Conservation (phyloP, 2,113 vertebrate species). For the Triplophysa siluroides region DNA sequence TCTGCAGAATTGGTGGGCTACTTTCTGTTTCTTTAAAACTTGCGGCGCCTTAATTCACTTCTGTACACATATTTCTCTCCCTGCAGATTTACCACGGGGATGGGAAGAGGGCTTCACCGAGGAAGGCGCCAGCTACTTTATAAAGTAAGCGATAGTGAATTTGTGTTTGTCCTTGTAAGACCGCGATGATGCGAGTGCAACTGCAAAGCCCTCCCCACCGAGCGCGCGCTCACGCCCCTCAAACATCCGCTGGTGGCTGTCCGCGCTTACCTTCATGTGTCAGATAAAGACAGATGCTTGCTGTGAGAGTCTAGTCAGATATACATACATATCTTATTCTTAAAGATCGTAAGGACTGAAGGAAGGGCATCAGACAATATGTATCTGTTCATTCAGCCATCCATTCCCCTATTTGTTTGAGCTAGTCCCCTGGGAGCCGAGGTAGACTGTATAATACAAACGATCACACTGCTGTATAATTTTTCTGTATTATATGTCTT, state of each 20-base stretch:
- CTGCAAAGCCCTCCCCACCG: slow-evolving; percentile 48
- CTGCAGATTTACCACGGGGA: slow-evolving; percentile 89
- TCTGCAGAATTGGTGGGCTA: slow-evolving; percentile 15
- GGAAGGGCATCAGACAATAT: background rate
- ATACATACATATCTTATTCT: too few relatives aligned
- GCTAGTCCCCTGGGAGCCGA: background rate
- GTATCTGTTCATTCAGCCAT: background rate
- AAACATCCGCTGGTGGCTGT: background rate
- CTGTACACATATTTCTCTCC: slow-evolving; percentile 12
- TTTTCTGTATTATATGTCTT: too few relatives aligned
- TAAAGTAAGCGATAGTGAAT: slow-evolving; percentile 84
- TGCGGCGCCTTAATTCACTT: background rate
- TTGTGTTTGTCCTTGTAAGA: slow-evolving; percentile 37
- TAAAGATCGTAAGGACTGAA: background rate
- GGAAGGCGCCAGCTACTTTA: slow-evolving; percentile 98
- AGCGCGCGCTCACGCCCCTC: slow-evolving; percentile 25
- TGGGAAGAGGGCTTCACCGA: slow-evolving; percentile 98
- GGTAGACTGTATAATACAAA: too few relatives aligned
- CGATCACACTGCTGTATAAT: too few relatives aligned
- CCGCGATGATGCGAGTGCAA: slow-evolving; percentile 34
- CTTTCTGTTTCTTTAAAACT: slow-evolving; percentile 27
- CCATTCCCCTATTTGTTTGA: background rate
- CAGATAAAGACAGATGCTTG: background rate
- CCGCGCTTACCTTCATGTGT: background rate
- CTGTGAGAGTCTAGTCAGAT: background rate